A percentile compares a stretch with the other conserved stretches of the same genome.
These are phyloP conservation scores for Microplitis deprimator DNA, from an alignment of 2,888 invertebrate genomes.

Conservation along the genomic window DNA sequence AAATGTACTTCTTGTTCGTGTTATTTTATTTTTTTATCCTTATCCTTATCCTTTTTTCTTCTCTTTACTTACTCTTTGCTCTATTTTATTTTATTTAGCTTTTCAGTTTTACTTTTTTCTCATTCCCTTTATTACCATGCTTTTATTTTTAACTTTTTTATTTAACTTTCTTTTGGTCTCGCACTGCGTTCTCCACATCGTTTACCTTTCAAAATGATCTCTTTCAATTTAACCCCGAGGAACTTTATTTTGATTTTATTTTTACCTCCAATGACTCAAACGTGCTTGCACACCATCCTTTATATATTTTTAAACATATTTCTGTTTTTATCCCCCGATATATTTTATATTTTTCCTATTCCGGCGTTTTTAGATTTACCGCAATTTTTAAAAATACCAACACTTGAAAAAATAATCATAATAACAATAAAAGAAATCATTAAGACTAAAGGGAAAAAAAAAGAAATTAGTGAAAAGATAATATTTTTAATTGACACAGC, in stretches of 20 bases:
- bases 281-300: slow-evolving; percentile 30
- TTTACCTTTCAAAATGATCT: slow-evolving; percentile 31
- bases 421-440: no score
- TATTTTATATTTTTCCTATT: background rate
- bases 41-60: slow-evolving; percentile 13
- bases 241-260: slow-evolving; percentile 29
- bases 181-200: slow-evolving; percentile 12
- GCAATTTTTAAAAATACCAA: no score
- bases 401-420: no score
- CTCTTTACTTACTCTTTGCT: no score
- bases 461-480: no score
- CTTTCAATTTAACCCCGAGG: slow-evolving; percentile 32
- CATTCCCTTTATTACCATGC: background rate
- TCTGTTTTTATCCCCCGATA: slow-evolving; percentile 20
- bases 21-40: background rate
- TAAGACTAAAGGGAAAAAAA: no score
- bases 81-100: slow-evolving; percentile 1
- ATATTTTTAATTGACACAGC: no score
- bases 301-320: slow-evolving; percentile 23
- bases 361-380: no score
- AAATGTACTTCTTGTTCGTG: slow-evolving; percentile 19
- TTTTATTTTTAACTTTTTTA: background rate
- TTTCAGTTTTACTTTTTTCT: background rate
- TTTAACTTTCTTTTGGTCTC: background rate
- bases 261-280: slow-evolving; percentile 30